Evolutionary conservation across 2,888 invertebrate genomes (phyloP), one percentile per base, ranked within the genome.

Genomic region (Anaspis maculata): DNA sequence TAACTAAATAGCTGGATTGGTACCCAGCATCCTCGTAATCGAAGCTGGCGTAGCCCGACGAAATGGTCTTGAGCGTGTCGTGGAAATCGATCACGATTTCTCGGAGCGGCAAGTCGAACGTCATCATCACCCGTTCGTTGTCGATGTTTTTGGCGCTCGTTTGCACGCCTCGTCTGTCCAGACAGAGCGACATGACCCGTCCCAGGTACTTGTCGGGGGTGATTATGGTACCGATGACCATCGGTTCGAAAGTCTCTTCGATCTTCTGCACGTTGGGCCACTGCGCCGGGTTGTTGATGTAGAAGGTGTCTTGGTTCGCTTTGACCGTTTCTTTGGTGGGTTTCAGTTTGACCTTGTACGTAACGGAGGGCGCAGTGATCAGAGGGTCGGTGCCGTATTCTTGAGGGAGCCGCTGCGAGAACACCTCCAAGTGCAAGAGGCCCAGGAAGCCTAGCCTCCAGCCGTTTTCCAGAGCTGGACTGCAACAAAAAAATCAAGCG

Each of bases 31-130:
- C 85, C 63, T 92, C 90, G 57, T 94, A 94, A 64, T 91, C 91
- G 59, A 94, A 94, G 59, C 89, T 89, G 1, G 94, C 97, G 68
- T 91, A 97, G 15, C 97, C 97, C 0, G 94, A 94, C 2, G 88
- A 84, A 11, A 89, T 52, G 9, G 86, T 82, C 65, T 97, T 97
- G 2, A 96, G 68, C 3, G 75, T 73, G 59, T 97, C 96, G 57
- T 94, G 94, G 62, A 98, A 97, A 64, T 97, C 95, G 5, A 94
- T 67, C 9, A 97, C 82, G 14, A 97, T 84, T 72, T 98, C 97
- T 49, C 84, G 88, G 3, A 98, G 68, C 0, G 97, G 97, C 30
- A 98, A 65, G 21, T 81, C 67, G 56, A 83, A 91, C 50, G 84
- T 83, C 58, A 95, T 61, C 68, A 96, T 73, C 0, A 91, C 69